Evolutionary conservation across 2,113 vertebrate genomes (phyloP), one percentile per base, ranked within the genome.

Genomic region (Henicopernis longicauda): DNA sequence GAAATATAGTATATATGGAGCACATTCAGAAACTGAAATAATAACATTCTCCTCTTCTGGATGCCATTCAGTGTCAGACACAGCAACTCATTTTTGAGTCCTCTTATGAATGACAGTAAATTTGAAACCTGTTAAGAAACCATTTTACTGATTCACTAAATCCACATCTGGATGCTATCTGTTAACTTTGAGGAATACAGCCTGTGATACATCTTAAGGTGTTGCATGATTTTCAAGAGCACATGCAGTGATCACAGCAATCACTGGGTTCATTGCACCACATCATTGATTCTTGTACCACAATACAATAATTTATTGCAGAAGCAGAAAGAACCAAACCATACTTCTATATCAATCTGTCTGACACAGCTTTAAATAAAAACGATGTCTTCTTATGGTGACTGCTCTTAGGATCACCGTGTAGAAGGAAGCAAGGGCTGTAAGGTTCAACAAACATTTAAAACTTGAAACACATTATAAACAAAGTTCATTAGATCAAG

Each of bases 351-450:
- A 86, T 93, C 87, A 86, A 90, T 73, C 92, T 90, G 80, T 49
- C 76, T 96, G 92, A 38, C 76, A 87, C 19, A 21, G 72, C 61
- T 95, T 88, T 87, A 92, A 96, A 92, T 44, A 47, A 71, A 90
- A 96, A 90, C 44, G 6, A 77, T 93, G 71, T 67, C 78, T 79
- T 88, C 73, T 96, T 58, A 93, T 57, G 59, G 78, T 23, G 88
- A 26, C 45, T 61, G 76, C 65, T 95, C 62, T 94, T 74, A 76
- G 79, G 74, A 92, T 92, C 69, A 63, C 26, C 4, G 73, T 36
- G 91, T 31, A 63, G 70, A 61, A 89, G 32, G 73, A 93, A 92
- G 73, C 20, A 62, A 55, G 40, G 50, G 79, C 16, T 81, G 20
- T 72, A 91, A 92, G 73, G n/a, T 34, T 82, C 57, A 88, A 85